Conservation (phyloP, 2,888 invertebrate species). For the Eupithecia inturbata region DNA sequence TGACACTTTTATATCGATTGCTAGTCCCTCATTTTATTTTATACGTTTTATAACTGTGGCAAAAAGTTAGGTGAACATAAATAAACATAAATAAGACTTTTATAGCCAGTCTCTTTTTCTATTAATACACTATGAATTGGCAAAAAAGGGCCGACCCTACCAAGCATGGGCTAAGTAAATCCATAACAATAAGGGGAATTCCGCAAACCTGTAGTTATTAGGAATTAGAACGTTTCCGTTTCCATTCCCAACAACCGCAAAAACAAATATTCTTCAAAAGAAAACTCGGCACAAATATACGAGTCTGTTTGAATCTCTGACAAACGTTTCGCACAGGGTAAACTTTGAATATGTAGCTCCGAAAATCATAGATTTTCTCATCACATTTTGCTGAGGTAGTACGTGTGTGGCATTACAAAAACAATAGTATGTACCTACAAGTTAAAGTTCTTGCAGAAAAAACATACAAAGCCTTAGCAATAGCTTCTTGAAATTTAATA, state of each 20-base stretch:
- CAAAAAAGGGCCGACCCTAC: not conserved
- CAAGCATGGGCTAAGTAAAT: not conserved
- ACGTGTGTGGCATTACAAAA: constrained; percentile 4
- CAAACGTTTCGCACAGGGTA: constrained; percentile 2
- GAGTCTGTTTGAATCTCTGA: constrained; percentile 10
- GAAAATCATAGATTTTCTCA: constrained; percentile 4
- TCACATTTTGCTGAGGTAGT: not conserved
- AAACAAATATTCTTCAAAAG: constrained; percentile 10
- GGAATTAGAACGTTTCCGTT: constrained; percentile 1
- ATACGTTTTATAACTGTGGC: not conserved
- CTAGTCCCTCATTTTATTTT: not conserved
- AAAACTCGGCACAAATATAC: constrained; percentile 4
- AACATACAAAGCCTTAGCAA: not conserved
- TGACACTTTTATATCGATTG: constrained; percentile 12
- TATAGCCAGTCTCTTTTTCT: not conserved
- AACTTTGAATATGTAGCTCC: not conserved
- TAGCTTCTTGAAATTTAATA: not conserved
- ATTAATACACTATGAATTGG: not conserved
- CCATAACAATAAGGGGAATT: constrained; percentile 5
- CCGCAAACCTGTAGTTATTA: constrained; percentile 11
- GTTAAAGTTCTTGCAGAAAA: not conserved
- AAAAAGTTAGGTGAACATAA: constrained; percentile 1
- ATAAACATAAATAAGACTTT: not conserved
- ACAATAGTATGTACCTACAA: not conserved
- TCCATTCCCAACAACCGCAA: not conserved